Evolutionary conservation across 2,797 vertebrate species (phyloP).

Genomic region (Tarsius wallacei): DNA sequence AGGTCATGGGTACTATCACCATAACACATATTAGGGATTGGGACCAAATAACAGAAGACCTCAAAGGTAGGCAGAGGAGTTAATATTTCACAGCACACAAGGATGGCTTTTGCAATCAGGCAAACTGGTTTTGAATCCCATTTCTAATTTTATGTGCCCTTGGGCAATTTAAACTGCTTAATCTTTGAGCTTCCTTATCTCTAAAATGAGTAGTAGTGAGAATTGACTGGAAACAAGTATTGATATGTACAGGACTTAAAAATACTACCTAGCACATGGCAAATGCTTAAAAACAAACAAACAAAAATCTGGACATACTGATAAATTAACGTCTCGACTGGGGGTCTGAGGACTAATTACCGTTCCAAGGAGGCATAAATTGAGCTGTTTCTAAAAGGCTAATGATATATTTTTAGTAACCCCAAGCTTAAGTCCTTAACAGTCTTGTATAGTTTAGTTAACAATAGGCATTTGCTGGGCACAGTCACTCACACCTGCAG

Average conservation of each 20-base stretch:
- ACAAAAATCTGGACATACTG: background rate
- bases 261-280: background rate
- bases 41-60: background rate
- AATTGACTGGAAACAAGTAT: background rate
- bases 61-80: background rate
- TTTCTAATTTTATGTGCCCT: background rate
- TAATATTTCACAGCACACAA: background rate
- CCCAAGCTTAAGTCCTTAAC: background rate
- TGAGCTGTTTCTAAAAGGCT: background rate
- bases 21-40: fast-evolving
- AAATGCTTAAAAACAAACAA: background rate
- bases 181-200: background rate
- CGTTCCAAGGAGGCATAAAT: background rate
- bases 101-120: background rate
- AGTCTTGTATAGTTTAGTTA: background rate
- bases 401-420: background rate
- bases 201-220: background rate
- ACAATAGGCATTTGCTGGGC: too few species aligned
- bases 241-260: background rate
- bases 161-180: background rate
- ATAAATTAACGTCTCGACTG: background rate
- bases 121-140: background rate
- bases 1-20: background rate
- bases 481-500: too few species aligned
- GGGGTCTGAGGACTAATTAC: background rate